Conservation (phyloP, 2,888 invertebrate genomes). For the Ichneumoninae sp. region DNA sequence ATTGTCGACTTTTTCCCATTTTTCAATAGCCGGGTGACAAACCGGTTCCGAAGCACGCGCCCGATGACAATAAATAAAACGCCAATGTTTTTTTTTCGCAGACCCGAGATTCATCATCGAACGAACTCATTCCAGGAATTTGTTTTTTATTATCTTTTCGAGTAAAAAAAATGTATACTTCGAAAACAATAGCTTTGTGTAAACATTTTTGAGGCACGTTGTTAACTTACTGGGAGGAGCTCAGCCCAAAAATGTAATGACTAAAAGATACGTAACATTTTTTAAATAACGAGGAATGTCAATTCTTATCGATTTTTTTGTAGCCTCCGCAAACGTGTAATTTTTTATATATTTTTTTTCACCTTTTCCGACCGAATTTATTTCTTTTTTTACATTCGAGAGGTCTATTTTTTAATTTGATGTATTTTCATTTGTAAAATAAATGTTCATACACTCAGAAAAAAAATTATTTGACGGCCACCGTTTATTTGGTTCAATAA, state of each 20-base stretch:
- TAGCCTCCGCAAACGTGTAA: neutral
- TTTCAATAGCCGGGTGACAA: slow-evolving; percentile 34
- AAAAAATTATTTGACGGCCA: too few relatives aligned
- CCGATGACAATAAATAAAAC: slow-evolving; percentile 42
- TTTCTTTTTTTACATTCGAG: too few relatives aligned
- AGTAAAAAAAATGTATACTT: too few relatives aligned
- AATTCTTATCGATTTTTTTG: neutral
- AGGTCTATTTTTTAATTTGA: too few relatives aligned
- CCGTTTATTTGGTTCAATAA: too few relatives aligned
- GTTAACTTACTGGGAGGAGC: too few relatives aligned
- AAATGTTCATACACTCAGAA: too few relatives aligned
- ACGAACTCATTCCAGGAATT: neutral
- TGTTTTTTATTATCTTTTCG: too few relatives aligned
- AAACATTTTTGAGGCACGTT: too few relatives aligned
- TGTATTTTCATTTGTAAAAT: too few relatives aligned
- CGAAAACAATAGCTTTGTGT: too few relatives aligned
- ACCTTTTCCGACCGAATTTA: slow-evolving; percentile 4
- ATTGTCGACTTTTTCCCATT: slow-evolving; percentile 33
- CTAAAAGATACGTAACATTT: neutral
- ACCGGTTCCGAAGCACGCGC: slow-evolving; percentile 49
- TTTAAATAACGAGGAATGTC: neutral
- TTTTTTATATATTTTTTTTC: slow-evolving; percentile 1
- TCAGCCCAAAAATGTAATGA: too few relatives aligned
- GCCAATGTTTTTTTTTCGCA: slow-evolving; percentile 12
- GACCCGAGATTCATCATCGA: slow-evolving; percentile 34